Evolutionary conservation across 2,888 invertebrate genomes (phyloP), one percentile per base, ranked within the genome.

Genomic region (Orchestes rusci): DNA sequence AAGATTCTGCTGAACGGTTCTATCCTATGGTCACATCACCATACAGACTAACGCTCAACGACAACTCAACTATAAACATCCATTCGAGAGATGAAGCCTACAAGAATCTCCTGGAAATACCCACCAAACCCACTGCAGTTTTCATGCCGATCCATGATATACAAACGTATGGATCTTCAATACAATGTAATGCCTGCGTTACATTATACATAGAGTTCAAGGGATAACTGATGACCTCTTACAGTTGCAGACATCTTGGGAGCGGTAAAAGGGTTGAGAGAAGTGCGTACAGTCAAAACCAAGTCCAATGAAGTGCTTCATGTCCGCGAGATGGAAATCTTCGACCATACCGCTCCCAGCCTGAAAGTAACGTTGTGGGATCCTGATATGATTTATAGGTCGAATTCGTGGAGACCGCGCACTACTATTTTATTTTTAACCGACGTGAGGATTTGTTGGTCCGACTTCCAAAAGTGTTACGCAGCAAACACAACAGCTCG

Each of bases 401-500:
- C 82, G 1, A 73, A 73, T 47, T 66, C 71, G 36, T 89, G 88
- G 88, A 73, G 74, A 44, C 74, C 83, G 0, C 65, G 76, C 39
- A 72, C 75, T 38, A 86, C 85, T 41, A 75, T 83, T 34, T 63
- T 89, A 10, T 84, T 84, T 65, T 67, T 88, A 45, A 75, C 83
- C 2, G 85, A 88, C 60, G 75, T 79, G 15, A 73, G 74, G 16
- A 72, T 86, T 17, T 71, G 71, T 2, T 78, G 76, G 71, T 79
- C 79, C 7, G 66, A 64, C 7, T 75, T 72, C 47, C 68, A 73
- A 15, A 72, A 70, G 33, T 60, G 70, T 15, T 70, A 75, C 43
- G 71, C 73, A 13, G 71, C 74, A 1, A 67, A 71, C 41, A 66
- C 76, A 2, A 68, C 70, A 1, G 60, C 64, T 8, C 72, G 75